These are phyloP conservation scores for Gnathonemus echidnorhynchus DNA, from an alignment of 2,113 vertebrate species.

Conservation along the genomic window DNA sequence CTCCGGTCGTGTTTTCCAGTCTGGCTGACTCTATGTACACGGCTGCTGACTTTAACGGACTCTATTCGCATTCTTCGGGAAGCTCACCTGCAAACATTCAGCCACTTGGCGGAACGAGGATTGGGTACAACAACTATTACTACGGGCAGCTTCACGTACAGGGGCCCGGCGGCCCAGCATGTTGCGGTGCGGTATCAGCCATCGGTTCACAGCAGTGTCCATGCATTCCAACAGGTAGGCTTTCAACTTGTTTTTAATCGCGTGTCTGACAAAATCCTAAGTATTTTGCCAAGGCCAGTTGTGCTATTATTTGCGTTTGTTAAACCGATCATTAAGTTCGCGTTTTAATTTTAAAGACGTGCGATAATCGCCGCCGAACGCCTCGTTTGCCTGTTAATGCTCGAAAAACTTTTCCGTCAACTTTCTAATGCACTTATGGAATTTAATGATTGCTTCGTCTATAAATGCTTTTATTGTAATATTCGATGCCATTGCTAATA, in stretches of 20 bases:
- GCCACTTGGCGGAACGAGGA: constrained; percentile 67
- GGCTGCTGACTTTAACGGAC: constrained; percentile 76
- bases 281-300: neutral
- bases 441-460: neutral
- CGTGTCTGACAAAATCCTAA: neutral
- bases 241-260: neutral
- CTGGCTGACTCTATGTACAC: constrained; percentile 80
- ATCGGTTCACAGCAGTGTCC: constrained; percentile 86
- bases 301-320: neutral
- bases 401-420: neutral
- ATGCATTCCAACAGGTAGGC: constrained; percentile 80
- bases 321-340: neutral
- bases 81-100: constrained; percentile 67
- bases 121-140: constrained; percentile 89
- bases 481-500: neutral
- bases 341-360: neutral
- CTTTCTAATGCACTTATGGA: neutral
- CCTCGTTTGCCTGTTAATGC: neutral
- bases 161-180: constrained; percentile 74
- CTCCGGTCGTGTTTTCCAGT: constrained; percentile 72
- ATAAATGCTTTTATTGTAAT: neutral
- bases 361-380: neutral
- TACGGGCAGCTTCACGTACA: constrained; percentile 90
- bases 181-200: constrained; percentile 77
- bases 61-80: constrained; percentile 75